Evolutionary conservation across 2,797 vertebrate species (phyloP).

Genomic region (Coregonus suidteri): DNA sequence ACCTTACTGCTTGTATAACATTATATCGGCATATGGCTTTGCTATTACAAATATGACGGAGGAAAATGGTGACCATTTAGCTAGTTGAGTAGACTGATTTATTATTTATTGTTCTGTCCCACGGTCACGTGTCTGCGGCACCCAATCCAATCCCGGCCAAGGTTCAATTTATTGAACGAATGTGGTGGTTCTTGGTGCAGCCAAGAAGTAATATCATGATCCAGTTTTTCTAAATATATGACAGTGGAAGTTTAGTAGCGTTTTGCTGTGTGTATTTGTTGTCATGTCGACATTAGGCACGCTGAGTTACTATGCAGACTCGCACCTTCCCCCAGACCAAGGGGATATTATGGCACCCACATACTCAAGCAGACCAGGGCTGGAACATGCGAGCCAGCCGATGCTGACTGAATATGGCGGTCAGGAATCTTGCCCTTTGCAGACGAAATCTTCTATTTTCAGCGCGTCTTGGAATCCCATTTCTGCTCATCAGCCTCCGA

Average conservation of each 20-base stretch:
- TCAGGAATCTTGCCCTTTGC: slow-evolving; percentile 90
- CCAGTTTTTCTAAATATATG: slow-evolving; percentile 75
- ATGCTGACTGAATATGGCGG: slow-evolving; percentile 89
- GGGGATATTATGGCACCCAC: slow-evolving; percentile 88
- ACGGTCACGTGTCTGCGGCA: slow-evolving; percentile 84
- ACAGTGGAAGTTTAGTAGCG: slow-evolving; percentile 57
- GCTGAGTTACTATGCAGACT: slow-evolving; percentile 90
- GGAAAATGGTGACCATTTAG: slow-evolving; percentile 94
- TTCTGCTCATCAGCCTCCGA: slow-evolving; percentile 81
- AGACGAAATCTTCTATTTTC: slow-evolving; percentile 91
- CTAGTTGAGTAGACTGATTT: slow-evolving; percentile 90
- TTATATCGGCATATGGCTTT: slow-evolving; percentile 86
- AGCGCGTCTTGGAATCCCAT: slow-evolving; percentile 90
- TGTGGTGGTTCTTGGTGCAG: slow-evolving; percentile 83
- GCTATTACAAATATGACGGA: slow-evolving; percentile 94
- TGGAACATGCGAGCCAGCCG: slow-evolving; percentile 82
- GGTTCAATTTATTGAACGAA: slow-evolving; percentile 93
- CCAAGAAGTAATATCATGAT: slow-evolving; percentile 87
- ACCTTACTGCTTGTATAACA: slow-evolving; percentile 84
- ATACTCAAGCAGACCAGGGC: slow-evolving; percentile 82
- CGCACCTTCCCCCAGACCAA: slow-evolving; percentile 86
- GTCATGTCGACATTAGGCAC: slow-evolving; percentile 92
- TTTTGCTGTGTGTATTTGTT: slow-evolving; percentile 31
- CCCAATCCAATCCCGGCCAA: slow-evolving; percentile 89
- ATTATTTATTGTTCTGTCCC: slow-evolving; percentile 98